Evolutionary conservation across 2,888 invertebrate species (phyloP).

Genomic region (Plebejus argus): DNA sequence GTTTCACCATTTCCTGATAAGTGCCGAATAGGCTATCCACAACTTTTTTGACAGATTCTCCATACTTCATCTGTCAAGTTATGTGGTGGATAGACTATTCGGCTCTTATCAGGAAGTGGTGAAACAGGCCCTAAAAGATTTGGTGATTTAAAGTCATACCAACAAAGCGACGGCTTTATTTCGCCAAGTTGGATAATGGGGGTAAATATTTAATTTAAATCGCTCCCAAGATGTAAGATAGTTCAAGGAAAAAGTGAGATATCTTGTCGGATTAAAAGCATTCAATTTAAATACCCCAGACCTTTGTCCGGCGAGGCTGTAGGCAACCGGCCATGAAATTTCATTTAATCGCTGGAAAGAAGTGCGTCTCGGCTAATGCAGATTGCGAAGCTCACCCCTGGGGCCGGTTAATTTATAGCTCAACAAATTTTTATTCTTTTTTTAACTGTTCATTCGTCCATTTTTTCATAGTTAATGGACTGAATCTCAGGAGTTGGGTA

Average conservation of each 20-base stretch:
- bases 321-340: constrained; percentile 75
- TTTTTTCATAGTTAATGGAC: constrained; percentile 59
- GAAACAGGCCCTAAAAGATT: background rate
- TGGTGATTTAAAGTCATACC: background rate
- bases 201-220: constrained; percentile 28
- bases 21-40: too few relatives aligned
- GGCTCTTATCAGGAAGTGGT: too few relatives aligned
- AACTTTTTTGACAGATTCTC: too few relatives aligned
- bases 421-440: constrained; percentile 76
- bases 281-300: constrained; percentile 74
- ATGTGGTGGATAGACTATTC: too few relatives aligned
- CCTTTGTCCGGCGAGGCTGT: constrained; percentile 73
- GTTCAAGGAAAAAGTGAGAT: constrained; percentile 40
- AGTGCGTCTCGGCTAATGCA: constrained; percentile 77
- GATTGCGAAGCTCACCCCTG: constrained; percentile 68
- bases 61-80: too few relatives aligned
- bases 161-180: background rate
- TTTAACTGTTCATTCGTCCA: constrained; percentile 70
- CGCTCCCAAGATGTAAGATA: constrained; percentile 36
- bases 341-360: constrained; percentile 76
- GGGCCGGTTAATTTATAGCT: constrained; percentile 74
- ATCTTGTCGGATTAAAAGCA: constrained; percentile 60
- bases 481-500: constrained; percentile 50
- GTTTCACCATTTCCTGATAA: too few relatives aligned
- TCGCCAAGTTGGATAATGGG: background rate